Conservation (phyloP, 2,113 vertebrate species). For the Chlorodrepanis virens region DNA sequence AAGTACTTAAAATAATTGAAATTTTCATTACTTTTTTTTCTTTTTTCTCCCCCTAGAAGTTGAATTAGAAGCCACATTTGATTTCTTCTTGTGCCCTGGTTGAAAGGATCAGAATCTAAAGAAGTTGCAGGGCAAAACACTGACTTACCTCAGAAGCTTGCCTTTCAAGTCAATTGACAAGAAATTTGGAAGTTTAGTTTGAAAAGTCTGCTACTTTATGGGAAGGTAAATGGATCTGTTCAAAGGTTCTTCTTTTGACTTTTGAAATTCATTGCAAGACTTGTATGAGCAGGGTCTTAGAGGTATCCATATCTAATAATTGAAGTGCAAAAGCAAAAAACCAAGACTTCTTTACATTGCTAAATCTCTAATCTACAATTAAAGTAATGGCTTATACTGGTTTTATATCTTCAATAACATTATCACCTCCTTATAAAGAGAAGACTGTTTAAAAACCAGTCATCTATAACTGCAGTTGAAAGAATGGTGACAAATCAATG, state of each 20-base stretch:
- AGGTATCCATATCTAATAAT: rapidly evolving
- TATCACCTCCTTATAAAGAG: background rate
- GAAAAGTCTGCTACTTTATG: background rate
- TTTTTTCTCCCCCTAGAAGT: rapidly evolving
- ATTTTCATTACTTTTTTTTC: background rate
- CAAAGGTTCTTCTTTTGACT: background rate
- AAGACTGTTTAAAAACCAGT: background rate
- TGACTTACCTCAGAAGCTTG: background rate
- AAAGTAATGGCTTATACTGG: background rate
- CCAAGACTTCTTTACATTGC: background rate
- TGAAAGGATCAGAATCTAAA: background rate
- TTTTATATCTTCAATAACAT: background rate
- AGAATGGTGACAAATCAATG: background rate
- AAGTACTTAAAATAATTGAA: background rate
- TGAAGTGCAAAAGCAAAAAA: background rate
- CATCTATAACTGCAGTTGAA: background rate
- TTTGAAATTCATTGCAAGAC: background rate
- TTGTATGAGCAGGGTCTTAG: background rate
- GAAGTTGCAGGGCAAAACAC: background rate
- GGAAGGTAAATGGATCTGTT: background rate
- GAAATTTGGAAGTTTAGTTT: background rate
- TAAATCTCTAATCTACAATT: background rate
- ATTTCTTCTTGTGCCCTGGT: background rate
- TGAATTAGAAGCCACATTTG: background rate
- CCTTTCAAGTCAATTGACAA: background rate